Conservation (phyloP, 2,797 vertebrate species). For the Sparidentex hasta region DNA sequence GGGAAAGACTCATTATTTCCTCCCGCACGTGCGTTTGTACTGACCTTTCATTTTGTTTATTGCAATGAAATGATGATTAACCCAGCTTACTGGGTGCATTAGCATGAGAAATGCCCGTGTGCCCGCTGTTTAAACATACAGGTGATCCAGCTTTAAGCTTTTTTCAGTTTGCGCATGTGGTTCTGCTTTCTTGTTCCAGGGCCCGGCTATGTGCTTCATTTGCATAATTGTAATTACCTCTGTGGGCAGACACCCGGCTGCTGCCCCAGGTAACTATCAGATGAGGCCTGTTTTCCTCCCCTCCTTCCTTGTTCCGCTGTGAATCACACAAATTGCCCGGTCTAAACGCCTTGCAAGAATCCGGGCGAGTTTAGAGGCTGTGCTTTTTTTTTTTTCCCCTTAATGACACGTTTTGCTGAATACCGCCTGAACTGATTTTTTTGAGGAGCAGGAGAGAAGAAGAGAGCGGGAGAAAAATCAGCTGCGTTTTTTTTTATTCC, state of each 20-base stretch:
- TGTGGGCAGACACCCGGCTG: conserved; percentile 71
- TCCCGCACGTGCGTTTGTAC: conserved; percentile 1
- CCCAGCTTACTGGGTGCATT: conserved; percentile 38
- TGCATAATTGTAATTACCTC: conserved; percentile 85
- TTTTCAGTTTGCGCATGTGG: conserved; percentile 54
- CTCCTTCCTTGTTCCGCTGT: conserved; percentile 46
- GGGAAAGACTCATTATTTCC: conserved; percentile 50
- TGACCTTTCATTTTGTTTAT: conserved; percentile 36
- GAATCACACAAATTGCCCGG: conserved; percentile 74
- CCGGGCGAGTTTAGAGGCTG: conserved; percentile 38
- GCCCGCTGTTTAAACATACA: conserved; percentile 40
- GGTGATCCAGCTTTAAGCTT: conserved; percentile 47
- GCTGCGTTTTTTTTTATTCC: conserved; percentile 35
- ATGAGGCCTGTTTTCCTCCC: conserved; percentile 60
- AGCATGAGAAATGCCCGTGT: conserved; percentile 42
- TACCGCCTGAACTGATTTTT: conserved; percentile 49
- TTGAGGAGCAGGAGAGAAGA: conserved; percentile 25
- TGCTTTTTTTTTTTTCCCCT: conserved; percentile 46
- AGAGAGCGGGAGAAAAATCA: conserved; percentile 31
- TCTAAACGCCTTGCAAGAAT: conserved; percentile 63
- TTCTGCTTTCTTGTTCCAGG: conserved; percentile 72
- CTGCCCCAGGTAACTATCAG: conserved; percentile 77
- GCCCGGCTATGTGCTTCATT: conserved; percentile 65
- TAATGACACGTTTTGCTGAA: conserved; percentile 75
- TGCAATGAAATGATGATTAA: conserved; percentile 48